Conservation (phyloP, 2,797 vertebrate genomes). For the Alosa sapidissima region DNA sequence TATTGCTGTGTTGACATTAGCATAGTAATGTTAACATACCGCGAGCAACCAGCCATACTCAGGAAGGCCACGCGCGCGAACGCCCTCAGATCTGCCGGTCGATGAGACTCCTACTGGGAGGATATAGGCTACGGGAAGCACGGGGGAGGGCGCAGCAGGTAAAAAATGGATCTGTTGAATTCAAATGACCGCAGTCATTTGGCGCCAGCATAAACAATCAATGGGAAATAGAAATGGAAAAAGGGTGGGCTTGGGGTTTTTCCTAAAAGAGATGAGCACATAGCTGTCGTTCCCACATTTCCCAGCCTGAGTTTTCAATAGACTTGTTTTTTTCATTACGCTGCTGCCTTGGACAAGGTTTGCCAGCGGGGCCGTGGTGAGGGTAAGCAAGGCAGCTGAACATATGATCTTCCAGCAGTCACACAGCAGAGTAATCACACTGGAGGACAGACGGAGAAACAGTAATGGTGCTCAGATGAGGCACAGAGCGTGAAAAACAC, state of each 20-base stretch:
- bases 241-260: background rate
- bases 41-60: background rate
- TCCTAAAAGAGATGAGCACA: background rate
- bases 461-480: background rate
- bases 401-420: background rate
- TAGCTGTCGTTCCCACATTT: background rate
- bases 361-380: background rate
- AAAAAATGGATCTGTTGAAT: constrained; percentile 26
- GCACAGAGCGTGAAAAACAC: background rate
- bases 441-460: background rate
- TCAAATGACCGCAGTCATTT: constrained; percentile 10
- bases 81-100: background rate
- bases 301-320: background rate
- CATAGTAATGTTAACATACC: background rate
- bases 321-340: background rate
- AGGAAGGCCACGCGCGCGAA: background rate
- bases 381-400: background rate
- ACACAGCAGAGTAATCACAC: background rate
- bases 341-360: background rate
- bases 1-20: constrained; percentile 1
- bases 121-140: background rate
- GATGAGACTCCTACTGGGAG: constrained; percentile 3
- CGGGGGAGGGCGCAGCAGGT: background rate
- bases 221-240: background rate
- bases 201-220: constrained; percentile 29